Percentiles rank a stretch among this genome's conserved stretches.
These are phyloP conservation scores for Ormyrus pomaceus DNA, from an alignment of 2,888 invertebrate genomes.

Conservation along the genomic window DNA sequence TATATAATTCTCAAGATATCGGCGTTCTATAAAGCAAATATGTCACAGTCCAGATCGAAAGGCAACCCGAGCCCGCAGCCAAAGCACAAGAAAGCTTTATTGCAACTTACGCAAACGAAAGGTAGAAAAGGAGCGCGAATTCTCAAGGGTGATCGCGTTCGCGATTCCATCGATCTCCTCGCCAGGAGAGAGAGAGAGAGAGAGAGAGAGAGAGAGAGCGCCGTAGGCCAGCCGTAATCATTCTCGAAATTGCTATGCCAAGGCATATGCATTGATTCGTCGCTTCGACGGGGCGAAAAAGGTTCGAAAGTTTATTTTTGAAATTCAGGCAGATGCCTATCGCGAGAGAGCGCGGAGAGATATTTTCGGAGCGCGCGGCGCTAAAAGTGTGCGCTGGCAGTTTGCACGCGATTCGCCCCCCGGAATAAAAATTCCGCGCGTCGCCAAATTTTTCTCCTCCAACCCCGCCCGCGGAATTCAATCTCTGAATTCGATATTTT, in stretches of 20 bases:
- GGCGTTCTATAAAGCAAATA: no score
- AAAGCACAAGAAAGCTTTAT: no score
- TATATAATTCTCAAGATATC: no score
- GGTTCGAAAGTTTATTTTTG: constrained; percentile 21
- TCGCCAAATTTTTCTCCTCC: no score
- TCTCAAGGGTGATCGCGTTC: constrained; percentile 3
- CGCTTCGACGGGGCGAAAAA: background rate
- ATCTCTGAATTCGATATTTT: no score
- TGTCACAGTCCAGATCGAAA: no score
- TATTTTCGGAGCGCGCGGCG: constrained; percentile 11
- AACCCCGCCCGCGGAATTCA: no score
- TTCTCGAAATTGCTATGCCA: constrained; percentile 40
- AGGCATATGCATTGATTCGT: constrained; percentile 19
- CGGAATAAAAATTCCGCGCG: no score
- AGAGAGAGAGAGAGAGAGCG: no score
- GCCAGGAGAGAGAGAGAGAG: no score
- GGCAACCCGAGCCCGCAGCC: no score
- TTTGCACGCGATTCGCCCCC: background rate
- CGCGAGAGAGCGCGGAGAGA: background rate
- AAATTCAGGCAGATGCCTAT: constrained; percentile 9
- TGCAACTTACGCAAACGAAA: background rate
- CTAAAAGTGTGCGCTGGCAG: background rate
- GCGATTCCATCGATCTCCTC: constrained; percentile 20
- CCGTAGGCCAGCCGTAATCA: constrained; percentile 22
- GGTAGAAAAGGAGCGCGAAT: constrained; percentile 11